Percentiles rank a stretch among this genome's conserved stretches.
Conservation (phyloP, 2,113 vertebrate species). For the Gobiocypris rarus region DNA sequence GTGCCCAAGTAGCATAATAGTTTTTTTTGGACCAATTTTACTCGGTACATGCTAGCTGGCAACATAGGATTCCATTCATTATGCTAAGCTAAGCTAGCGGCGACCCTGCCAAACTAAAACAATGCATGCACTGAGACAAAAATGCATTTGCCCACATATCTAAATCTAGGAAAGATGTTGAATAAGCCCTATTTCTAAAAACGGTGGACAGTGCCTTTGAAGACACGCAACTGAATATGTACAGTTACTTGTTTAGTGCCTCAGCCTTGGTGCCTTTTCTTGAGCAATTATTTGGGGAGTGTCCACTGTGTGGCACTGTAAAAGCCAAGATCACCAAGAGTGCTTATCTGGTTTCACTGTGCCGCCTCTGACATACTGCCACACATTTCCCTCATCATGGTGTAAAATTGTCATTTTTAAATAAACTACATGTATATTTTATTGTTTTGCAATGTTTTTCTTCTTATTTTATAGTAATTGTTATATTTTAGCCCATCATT, state of each 20-base stretch:
- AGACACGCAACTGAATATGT: constrained; percentile 24
- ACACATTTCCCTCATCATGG: constrained; percentile 53
- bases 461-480: not conserved
- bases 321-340: constrained; percentile 2
- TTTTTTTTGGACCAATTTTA: too few species aligned
- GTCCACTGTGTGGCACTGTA: not conserved
- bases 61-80: too few species aligned
- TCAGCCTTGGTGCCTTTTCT: constrained; percentile 28
- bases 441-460: not conserved
- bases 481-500: not conserved
- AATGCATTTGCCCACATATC: too few species aligned
- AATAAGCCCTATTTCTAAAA: too few species aligned
- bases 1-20: too few species aligned
- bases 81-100: too few species aligned
- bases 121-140: too few species aligned
- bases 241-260: constrained; percentile 42
- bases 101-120: too few species aligned
- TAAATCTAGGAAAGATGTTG: too few species aligned
- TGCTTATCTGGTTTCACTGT: constrained; percentile 52
- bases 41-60: too few species aligned
- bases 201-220: too few species aligned
- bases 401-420: constrained; percentile 67
- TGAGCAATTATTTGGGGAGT: not conserved
- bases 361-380: constrained; percentile 41
- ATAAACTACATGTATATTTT: constrained; percentile 64